Evolutionary conservation across 2,113 vertebrate genomes (phyloP).

Genomic region (Pseudorectes ferrugineus): DNA sequence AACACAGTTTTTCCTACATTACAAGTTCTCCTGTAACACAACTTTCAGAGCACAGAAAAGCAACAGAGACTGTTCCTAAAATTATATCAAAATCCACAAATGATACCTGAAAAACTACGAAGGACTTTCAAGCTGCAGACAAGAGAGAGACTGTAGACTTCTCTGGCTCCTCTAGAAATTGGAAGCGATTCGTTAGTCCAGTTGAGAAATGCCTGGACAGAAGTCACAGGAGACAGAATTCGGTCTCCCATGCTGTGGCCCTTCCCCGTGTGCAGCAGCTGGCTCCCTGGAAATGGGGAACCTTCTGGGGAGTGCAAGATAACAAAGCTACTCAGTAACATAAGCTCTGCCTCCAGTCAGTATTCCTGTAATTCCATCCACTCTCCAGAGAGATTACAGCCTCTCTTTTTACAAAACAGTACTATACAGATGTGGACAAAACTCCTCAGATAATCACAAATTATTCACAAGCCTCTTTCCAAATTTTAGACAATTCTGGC

Average conservation of each 20-base stretch:
- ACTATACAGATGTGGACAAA: background rate
- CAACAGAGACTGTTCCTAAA: slow-evolving; percentile 2
- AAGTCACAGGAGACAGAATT: background rate
- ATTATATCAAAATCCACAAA: background rate
- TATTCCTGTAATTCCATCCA: background rate
- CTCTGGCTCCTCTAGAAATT: background rate
- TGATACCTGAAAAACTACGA: slow-evolving; percentile 17
- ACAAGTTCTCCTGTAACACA: background rate
- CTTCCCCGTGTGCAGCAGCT: background rate
- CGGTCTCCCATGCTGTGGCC: background rate
- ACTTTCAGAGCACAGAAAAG: slow-evolving; percentile 17
- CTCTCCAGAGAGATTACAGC: background rate
- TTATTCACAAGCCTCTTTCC: background rate
- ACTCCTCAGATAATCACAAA: background rate
- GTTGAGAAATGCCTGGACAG: background rate
- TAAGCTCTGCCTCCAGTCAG: background rate
- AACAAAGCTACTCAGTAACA: background rate
- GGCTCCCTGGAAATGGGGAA: background rate
- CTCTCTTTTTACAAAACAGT: background rate
- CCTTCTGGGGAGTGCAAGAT: background rate
- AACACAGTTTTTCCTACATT: background rate
- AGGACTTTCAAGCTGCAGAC: background rate
- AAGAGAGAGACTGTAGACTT: background rate
- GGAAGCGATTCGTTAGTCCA: background rate
- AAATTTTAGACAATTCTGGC: background rate